phyloP scores from a whole-genome alignment of 53 echinoderm and acorn worm genomes.

The Apostichopus leukothele region DNA sequence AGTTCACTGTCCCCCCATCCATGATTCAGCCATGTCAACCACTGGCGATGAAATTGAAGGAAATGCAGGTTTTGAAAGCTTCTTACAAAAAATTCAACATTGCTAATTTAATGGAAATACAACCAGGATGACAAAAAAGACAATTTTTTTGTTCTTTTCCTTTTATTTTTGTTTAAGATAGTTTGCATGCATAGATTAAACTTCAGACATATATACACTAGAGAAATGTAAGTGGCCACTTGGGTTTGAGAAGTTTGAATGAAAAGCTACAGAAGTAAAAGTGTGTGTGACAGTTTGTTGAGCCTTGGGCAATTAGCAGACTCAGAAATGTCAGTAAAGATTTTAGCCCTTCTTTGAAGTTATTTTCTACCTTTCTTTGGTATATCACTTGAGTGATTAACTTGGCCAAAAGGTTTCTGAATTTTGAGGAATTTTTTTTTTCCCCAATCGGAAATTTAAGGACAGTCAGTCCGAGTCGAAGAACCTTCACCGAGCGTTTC shows the following conservation, averaged over 20 bases:
- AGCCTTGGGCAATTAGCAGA: constrained; percentile 4
- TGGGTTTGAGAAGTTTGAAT: neutral
- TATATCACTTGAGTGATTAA: neutral
- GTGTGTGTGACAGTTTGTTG: neutral
- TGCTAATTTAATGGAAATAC: neutral
- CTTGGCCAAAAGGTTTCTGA: neutral
- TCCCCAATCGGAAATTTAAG: no score
- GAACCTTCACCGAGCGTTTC: no score
- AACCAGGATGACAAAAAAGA: neutral
- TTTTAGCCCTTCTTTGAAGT: neutral
- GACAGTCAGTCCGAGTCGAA: no score
- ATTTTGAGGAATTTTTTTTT: no score
- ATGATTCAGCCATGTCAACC: no score
- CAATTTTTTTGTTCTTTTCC: neutral
- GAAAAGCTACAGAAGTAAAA: neutral
- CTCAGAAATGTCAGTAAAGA: constrained; percentile 1
- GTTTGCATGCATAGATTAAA: neutral
- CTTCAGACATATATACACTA: neutral
- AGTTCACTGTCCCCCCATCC: no score
- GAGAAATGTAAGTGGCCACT: neutral
- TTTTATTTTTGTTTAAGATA: neutral
- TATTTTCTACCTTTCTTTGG: neutral
- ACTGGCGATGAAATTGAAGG: no score
- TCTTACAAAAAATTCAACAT: no score
- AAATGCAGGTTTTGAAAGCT: no score